Evolutionary conservation across 2,797 vertebrate species (phyloP), one percentile per base, ranked within the genome.

Genomic region (Semaprochilodus insignis): DNA sequence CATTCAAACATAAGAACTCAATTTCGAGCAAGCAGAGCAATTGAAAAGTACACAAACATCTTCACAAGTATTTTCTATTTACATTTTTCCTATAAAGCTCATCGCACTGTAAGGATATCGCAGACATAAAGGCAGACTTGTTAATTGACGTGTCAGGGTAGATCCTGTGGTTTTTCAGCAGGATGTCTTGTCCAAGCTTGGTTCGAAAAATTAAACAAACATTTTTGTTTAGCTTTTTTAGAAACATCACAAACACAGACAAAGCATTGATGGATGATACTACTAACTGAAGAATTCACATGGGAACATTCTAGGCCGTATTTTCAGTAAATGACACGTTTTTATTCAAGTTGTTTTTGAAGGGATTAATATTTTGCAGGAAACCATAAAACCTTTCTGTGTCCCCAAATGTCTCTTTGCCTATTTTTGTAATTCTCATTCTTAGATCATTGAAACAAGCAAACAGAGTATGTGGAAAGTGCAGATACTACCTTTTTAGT

Each of bases 231-330:
- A 16, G 13, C 2, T 11, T 31, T 57, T 31, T 74, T 40, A 74
- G 59, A 60, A 75, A 75, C 73, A 60, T 16, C 73, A 75, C 6
- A 10, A 60, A 34, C 73, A 60, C 34, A 19, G 31, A 74, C 72
- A 36, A 55, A 6, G 23, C 44, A 52, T 19, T 71, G 44, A 54
- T 55, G 25, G 71, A 25, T 16, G 21, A 57, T 23, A 15, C 23
- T 74, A 7, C 3, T 74, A 19, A 34, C 54, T 34, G 15, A 74
- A 23, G 15, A 15, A 55, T 31, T 57, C 54, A 69, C 52, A 55
- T 57, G 25, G 72, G 51, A 55, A 54, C 3, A 25, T 48, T 52
- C 25, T 44, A 40, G 36, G 0, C 21, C 11, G 40, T 17, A 44
- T 70, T 72, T 52, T 31, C n/a, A 72, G 5, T 48, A 25, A 52